Evolutionary conservation across 1,140 invertebrate species (phyloP).

Genomic region (Littorina saxatilis): DNA sequence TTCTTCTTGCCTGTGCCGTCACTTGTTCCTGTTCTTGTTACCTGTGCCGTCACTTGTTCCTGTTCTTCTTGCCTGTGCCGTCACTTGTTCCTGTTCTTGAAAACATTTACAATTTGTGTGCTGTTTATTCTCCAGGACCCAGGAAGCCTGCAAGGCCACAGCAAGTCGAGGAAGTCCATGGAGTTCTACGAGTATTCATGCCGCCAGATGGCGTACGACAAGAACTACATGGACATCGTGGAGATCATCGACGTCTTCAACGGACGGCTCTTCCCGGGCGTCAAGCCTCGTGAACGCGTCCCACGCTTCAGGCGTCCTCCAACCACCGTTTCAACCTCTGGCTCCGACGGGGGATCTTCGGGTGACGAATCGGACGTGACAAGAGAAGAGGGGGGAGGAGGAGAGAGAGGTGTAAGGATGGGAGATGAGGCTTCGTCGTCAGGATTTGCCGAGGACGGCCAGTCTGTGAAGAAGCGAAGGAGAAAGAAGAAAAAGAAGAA

Average conservation of each 20-base stretch:
- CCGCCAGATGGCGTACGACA: slow-evolving; percentile 70
- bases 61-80: too few species aligned
- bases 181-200: slow-evolving; percentile 59
- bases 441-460: background rate
- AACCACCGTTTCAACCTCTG: background rate
- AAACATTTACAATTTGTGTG: too few species aligned
- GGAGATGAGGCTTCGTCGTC: background rate
- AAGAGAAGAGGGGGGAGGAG: background rate
- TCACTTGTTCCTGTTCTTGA: too few species aligned
- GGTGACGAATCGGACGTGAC: slow-evolving; percentile 20
- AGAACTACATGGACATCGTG: slow-evolving; percentile 61
- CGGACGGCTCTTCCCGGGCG: slow-evolving; percentile 55
- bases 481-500: slow-evolving; percentile 21
- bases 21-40: too few species aligned
- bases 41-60: too few species aligned
- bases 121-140: too few species aligned
- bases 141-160: too few species aligned
- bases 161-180: background rate
- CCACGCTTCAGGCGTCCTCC: slow-evolving; percentile 45
- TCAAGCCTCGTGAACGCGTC: slow-evolving; percentile 47
- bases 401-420: background rate
- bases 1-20: too few species aligned
- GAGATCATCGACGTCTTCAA: slow-evolving; percentile 69
- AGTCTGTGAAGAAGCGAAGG: slow-evolving; percentile 3
- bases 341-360: background rate